Evolutionary conservation across 2,113 vertebrate species (phyloP).

Genomic region (Athene noctua): DNA sequence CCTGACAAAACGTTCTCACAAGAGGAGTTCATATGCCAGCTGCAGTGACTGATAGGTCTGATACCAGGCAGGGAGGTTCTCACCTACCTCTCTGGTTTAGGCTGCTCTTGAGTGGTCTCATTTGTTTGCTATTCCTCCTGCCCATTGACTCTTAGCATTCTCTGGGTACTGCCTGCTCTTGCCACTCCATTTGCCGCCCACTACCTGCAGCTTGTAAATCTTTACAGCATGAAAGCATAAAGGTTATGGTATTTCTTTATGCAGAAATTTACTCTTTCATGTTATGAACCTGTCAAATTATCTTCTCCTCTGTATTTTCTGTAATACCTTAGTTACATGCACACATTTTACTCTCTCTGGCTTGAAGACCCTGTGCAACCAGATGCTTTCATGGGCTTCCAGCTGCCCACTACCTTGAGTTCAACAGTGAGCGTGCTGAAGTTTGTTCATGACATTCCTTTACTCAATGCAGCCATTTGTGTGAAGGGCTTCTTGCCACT

Average conservation of each 20-base stretch:
- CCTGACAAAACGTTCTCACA: not conserved
- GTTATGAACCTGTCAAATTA: not conserved
- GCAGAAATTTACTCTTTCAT: not conserved
- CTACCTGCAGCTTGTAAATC: not conserved
- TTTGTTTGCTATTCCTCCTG: not conserved
- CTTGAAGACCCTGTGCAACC: not conserved
- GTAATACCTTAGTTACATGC: not conserved
- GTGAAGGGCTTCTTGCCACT: not conserved
- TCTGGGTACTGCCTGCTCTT: not conserved
- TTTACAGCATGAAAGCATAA: not conserved
- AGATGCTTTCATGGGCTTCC: not conserved
- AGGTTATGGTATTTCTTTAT: not conserved
- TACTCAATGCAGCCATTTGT: not conserved
- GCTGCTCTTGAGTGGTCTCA: not conserved
- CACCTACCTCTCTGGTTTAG: not conserved
- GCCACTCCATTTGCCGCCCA: not conserved
- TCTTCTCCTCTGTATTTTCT: not conserved
- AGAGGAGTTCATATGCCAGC: not conserved
- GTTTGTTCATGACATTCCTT: not conserved
- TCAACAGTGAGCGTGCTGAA: not conserved
- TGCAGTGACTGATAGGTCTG: not conserved
- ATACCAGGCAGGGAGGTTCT: not conserved
- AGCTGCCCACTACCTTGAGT: not conserved
- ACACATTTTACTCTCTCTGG: not conserved
- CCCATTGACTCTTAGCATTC: not conserved